Evolutionary conservation across 2,797 vertebrate species (phyloP).

Genomic region (Enteromius treurensis): DNA sequence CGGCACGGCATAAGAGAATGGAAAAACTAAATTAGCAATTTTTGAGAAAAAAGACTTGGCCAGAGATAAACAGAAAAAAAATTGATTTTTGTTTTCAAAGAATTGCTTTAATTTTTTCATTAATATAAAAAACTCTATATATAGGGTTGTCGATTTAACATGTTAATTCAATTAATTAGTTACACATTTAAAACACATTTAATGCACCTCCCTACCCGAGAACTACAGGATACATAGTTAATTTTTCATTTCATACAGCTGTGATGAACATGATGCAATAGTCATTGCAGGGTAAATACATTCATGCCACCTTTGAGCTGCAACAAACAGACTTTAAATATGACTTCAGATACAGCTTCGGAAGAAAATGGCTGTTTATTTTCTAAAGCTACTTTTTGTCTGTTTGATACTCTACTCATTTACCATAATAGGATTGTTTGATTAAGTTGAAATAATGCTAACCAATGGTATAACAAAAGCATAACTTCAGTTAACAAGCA

Average conservation of each 20-base stretch:
- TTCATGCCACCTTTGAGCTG: background rate
- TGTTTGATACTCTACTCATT: too few relatives aligned
- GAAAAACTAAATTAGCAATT: background rate
- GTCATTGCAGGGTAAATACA: background rate
- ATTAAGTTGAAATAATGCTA: background rate
- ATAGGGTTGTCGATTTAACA: too few relatives aligned
- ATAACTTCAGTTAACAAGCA: background rate
- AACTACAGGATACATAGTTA: too few relatives aligned
- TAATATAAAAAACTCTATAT: too few relatives aligned
- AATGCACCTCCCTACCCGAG: too few relatives aligned
- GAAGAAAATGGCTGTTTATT: background rate
- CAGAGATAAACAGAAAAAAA: background rate
- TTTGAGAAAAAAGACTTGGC: background rate
- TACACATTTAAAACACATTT: too few relatives aligned
- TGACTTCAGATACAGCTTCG: background rate
- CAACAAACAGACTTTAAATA: background rate
- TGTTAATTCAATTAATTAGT: too few relatives aligned
- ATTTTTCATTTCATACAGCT: background rate
- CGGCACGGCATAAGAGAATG: background rate
- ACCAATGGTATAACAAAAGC: background rate
- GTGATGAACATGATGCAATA: background rate
- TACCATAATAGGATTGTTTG: background rate
- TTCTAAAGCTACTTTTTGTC: too few relatives aligned
- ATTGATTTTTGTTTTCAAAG: too few relatives aligned
- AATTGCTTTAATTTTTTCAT: too few relatives aligned